These are phyloP conservation scores for Mastomys coucha DNA, from an alignment of 2,113 vertebrate species.

Conservation along the genomic window DNA sequence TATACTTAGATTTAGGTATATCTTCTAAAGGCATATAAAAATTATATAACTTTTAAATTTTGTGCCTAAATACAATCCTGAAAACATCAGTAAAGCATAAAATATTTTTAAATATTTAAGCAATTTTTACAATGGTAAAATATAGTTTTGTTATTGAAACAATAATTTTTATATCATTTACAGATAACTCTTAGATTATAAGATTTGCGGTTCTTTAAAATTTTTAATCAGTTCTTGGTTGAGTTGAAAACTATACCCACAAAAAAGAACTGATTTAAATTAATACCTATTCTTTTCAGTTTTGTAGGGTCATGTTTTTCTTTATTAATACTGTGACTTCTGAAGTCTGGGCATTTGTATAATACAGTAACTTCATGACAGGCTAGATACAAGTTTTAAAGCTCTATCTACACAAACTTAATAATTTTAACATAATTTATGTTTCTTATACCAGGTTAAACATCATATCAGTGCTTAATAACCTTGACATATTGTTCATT, in stretches of 20 bases:
- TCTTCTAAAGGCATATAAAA: background rate
- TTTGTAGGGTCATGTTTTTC: background rate
- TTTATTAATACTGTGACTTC: background rate
- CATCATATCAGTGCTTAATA: slow-evolving; percentile 16
- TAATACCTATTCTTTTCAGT: background rate
- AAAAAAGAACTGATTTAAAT: background rate
- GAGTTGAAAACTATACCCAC: background rate
- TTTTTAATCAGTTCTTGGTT: background rate
- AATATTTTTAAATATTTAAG: slow-evolving; percentile 38
- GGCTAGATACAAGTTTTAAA: background rate
- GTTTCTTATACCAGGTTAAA: background rate
- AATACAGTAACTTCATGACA: background rate
- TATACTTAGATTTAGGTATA: slow-evolving; percentile 16
- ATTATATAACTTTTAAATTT: slow-evolving; percentile 4
- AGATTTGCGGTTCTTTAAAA: slow-evolving; percentile 1
- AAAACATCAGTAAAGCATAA: slow-evolving; percentile 29
- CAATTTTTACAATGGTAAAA: background rate
- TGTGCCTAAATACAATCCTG: background rate
- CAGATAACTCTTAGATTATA: slow-evolving; percentile 41
- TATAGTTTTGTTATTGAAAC: background rate
- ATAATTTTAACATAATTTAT: background rate
- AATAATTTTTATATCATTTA: background rate
- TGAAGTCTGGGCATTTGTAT: slow-evolving; percentile 1
- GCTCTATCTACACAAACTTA: background rate
- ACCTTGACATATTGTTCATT: background rate